phyloP scores from a whole-genome alignment of 2,888 invertebrate species.

The Agrochola litura region DNA sequence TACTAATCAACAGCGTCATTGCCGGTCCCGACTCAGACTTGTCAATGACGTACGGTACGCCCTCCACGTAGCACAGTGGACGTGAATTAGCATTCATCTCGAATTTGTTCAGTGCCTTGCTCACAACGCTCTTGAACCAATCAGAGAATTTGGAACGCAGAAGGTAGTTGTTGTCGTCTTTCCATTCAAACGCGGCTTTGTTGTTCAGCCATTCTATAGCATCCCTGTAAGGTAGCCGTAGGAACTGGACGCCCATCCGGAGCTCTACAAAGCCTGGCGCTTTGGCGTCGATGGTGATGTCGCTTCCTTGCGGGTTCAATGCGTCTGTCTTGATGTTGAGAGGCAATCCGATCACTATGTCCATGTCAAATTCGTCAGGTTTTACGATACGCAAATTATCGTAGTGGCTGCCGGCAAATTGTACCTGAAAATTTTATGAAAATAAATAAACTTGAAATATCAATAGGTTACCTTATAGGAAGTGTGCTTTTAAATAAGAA shows the following conservation, averaged over 20 bases:
- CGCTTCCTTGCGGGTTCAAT: constrained; percentile 72
- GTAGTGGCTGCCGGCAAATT: constrained; percentile 91
- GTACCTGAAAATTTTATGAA: constrained; percentile 71
- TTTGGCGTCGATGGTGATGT: constrained; percentile 80
- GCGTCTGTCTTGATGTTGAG: constrained; percentile 73
- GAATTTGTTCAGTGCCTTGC: constrained; percentile 80
- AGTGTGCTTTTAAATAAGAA: not conserved
- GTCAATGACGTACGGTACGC: constrained; percentile 80
- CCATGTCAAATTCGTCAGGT: constrained; percentile 91
- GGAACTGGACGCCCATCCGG: constrained; percentile 80
- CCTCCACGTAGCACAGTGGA: constrained; percentile 71
- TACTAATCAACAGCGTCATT: constrained; percentile 86
- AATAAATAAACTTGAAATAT: not conserved
- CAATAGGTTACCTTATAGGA: not conserved
- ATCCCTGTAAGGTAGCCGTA: constrained; percentile 74
- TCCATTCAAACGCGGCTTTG: constrained; percentile 81
- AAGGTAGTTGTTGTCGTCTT: constrained; percentile 82
- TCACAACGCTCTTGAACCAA: constrained; percentile 90
- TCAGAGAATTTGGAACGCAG: constrained; percentile 84
- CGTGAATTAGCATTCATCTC: constrained; percentile 27
- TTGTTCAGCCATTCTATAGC: constrained; percentile 75
- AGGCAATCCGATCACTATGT: constrained; percentile 89
- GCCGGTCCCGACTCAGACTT: constrained; percentile 88
- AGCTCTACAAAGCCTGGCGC: constrained; percentile 86
- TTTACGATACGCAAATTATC: constrained; percentile 90